Base-by-base conservation (phyloP, 2,888 invertebrate species). In the Diarsia brunnea region DNA sequence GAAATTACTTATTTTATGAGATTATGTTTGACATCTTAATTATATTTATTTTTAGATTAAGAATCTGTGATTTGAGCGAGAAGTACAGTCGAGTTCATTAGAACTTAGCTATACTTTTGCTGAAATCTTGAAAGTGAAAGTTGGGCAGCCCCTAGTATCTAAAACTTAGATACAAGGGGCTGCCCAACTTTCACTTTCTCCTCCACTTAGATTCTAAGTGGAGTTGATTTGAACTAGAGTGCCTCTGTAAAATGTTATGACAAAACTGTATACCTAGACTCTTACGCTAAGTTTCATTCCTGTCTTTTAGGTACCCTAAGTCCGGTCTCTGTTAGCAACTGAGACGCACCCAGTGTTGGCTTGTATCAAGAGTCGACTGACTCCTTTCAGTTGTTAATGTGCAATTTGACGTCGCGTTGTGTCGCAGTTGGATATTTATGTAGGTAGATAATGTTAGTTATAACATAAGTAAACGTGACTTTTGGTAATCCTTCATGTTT, bases 11-110 rank as follows among this genome's bases (percentile, higher is more conserved):
- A 66, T 58, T 47, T 70, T 55, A 78, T 73, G 47, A 68, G 61
- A 69, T 68, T 76, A 79, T 67, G 61, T 69, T 74, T 79, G 76
- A 69, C 61, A 64, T 67, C 67, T 75, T 79, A 64, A 79, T 81
- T 58, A 64, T 75, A 38, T 49, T 58, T 58, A 68, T 75, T 45
- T 43, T 58, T 7, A 58, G 64, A 72, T 77, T 78, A 78, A 49
- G 24, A 55, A 2, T 61, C 69, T n/a, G 47, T 3, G 16, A 76
- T 63, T 69, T 77, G 12, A 45, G 63, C 49, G 49, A 55, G 16
- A 78, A 49, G 78, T 78, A 77, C 49, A 64, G 49, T 31, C 49
- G 11, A 64, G n/a, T 43, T 16, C 14, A 24, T 43, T 64, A 16
- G 14, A 49, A 11, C 16, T 38, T 51, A 8, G 12, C 38, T 45